Percentiles rank a stretch among this genome's conserved stretches.
Conservation (phyloP, 2,888 invertebrate genomes). For the Bombylius major region DNA sequence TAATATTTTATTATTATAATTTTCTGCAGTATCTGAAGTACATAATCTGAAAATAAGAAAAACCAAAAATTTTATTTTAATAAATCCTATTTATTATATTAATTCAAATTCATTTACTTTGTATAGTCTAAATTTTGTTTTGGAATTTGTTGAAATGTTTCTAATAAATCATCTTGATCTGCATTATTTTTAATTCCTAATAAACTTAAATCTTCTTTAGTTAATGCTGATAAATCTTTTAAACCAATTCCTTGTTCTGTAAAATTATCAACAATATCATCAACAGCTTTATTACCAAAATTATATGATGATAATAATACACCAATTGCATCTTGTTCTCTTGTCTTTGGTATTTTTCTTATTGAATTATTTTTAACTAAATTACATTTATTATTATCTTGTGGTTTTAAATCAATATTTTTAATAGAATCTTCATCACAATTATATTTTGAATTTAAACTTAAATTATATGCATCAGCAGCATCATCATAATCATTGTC, state of each 20-base stretch:
- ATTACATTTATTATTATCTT: too few relatives aligned
- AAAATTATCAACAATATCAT: constrained; percentile 20
- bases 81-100: background rate
- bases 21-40: constrained; percentile 17
- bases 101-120: constrained; percentile 14
- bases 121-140: constrained; percentile 27
- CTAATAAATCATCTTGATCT: constrained; percentile 22
- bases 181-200: constrained; percentile 22
- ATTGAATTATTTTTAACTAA: background rate
- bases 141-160: constrained; percentile 24
- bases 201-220: constrained; percentile 22
- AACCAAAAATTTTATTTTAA: background rate
- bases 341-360: background rate
- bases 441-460: too few relatives aligned
- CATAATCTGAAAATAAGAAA: constrained; percentile 17
- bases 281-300: constrained; percentile 5
- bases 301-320: constrained; percentile 4
- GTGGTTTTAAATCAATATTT: too few relatives aligned
- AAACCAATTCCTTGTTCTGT: constrained; percentile 24
- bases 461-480: too few relatives aligned
- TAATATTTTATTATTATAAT: constrained; percentile 26
- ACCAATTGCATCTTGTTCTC: constrained; percentile 7
- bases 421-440: too few relatives aligned
- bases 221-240: constrained; percentile 26
- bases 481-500: too few relatives aligned